Evolutionary conservation across 2,888 invertebrate species (phyloP).

Genomic region (Lasioglossum vierecki): DNA sequence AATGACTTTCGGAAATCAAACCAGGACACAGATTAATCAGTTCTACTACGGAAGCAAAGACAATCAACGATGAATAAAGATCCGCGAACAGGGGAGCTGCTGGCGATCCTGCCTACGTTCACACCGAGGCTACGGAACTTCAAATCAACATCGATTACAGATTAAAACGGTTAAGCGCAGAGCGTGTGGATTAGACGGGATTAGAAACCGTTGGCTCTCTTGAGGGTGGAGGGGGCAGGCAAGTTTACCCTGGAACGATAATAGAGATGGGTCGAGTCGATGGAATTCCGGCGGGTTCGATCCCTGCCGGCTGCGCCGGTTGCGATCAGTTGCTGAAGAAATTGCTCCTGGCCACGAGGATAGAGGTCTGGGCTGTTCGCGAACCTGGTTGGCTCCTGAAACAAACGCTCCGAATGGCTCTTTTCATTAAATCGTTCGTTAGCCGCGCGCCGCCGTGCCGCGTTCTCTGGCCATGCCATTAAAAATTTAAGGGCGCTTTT

Average conservation of each 20-base stretch:
- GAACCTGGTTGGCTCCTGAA: constrained; percentile 77
- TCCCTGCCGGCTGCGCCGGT: constrained; percentile 58
- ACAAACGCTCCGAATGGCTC: constrained; percentile 73
- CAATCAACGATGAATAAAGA: constrained; percentile 7
- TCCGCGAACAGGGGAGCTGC: constrained; percentile 6
- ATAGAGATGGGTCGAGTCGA: constrained; percentile 79
- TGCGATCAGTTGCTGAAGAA: constrained; percentile 65
- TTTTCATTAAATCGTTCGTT: constrained; percentile 25
- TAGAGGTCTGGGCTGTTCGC: constrained; percentile 80
- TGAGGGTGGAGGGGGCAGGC: constrained; percentile 24
- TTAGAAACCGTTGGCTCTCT: constrained; percentile 38
- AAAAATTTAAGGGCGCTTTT: constrained; percentile 23
- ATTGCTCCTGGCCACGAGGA: constrained; percentile 72
- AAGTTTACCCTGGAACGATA: constrained; percentile 82
- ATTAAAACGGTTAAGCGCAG: constrained; percentile 48
- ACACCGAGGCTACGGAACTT: constrained; percentile 79
- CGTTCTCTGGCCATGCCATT: not conserved
- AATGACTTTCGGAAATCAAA: not conserved
- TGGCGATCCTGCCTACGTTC: constrained; percentile 69
- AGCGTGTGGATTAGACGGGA: constrained; percentile 37
- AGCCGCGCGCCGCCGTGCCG: not conserved
- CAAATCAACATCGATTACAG: constrained; percentile 23
- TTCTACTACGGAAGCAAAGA: constrained; percentile 20
- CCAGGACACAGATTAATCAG: not conserved
- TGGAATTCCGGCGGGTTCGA: constrained; percentile 78